These are phyloP conservation scores for Byasa hedistus DNA, from an alignment of 2,888 invertebrate genomes.

Conservation along the genomic window DNA sequence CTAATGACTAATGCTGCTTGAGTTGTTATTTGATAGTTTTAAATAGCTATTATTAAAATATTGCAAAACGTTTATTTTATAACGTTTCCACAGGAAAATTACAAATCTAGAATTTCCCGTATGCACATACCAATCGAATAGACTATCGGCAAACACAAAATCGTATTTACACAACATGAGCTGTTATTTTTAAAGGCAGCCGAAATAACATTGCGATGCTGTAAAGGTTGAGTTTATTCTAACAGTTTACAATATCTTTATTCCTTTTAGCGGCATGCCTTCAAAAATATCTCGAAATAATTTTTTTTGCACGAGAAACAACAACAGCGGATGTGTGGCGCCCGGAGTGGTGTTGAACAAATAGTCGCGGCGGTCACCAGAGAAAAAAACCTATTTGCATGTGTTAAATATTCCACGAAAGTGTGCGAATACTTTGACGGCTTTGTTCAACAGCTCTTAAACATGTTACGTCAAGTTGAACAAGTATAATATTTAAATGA, in stretches of 20 bases:
- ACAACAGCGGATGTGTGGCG: slow-evolving; percentile 26
- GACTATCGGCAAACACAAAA: slow-evolving; percentile 1
- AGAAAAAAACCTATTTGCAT: slow-evolving; percentile 35
- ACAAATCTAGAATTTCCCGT: slow-evolving; percentile 8
- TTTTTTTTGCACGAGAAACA: slow-evolving; percentile 24
- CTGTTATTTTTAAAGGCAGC: slow-evolving; percentile 12
- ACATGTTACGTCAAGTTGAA: too few species aligned
- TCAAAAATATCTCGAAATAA: slow-evolving; percentile 8
- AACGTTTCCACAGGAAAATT: too few species aligned
- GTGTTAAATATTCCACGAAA: slow-evolving; percentile 30
- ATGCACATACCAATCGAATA: neutral
- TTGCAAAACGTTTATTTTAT: too few species aligned
- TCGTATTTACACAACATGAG: slow-evolving; percentile 22
- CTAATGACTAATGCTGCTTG: too few species aligned
- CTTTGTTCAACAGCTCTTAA: slow-evolving; percentile 9
- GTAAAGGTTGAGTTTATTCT: slow-evolving; percentile 13
- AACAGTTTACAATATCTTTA: slow-evolving; percentile 22
- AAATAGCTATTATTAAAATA: too few species aligned
- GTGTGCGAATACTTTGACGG: slow-evolving; percentile 13
- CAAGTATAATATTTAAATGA: too few species aligned
- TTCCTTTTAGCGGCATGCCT: slow-evolving; percentile 29
- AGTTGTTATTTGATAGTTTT: too few species aligned
- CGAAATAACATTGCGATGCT: slow-evolving; percentile 16
- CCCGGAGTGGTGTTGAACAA: slow-evolving; percentile 26
- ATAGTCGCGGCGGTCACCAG: slow-evolving; percentile 14